Evolutionary conservation across 2,888 invertebrate species (phyloP).

Genomic region (Poecilobothrus nobilitatus): DNA sequence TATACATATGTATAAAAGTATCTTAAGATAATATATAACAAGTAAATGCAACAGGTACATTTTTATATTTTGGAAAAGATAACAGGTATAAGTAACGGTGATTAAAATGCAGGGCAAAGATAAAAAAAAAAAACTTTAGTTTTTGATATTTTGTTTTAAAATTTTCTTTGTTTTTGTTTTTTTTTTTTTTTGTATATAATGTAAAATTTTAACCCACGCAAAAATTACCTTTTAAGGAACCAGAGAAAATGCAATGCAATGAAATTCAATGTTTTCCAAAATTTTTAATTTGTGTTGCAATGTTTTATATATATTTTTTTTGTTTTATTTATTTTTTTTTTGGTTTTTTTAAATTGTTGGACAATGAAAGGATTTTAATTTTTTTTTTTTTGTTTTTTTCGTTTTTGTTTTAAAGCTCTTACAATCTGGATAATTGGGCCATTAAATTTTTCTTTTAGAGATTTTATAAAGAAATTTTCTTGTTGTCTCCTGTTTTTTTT

Average conservation of each 20-base stretch:
- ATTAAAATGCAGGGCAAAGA: neutral
- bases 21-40: neutral
- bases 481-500: neutral
- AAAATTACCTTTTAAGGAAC: neutral
- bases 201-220: slow-evolving; percentile 3
- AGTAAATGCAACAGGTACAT: neutral
- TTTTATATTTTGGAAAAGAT: neutral
- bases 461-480: too few species aligned
- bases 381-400: too few species aligned
- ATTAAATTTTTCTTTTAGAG: neutral
- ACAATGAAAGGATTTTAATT: too few species aligned
- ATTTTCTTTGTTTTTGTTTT: neutral
- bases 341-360: neutral
- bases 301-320: neutral
- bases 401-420: neutral
- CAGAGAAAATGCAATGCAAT: too few species aligned
- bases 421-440: neutral
- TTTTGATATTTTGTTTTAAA: neutral
- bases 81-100: neutral
- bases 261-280: too few species aligned
- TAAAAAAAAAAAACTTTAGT: neutral
- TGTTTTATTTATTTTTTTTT: neutral
- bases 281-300: too few species aligned
- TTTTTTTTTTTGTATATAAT: neutral
- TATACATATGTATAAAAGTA: neutral